Base-by-base conservation (phyloP, 2,797 vertebrate genomes). In the Ctenosaura bakeri region DNA sequence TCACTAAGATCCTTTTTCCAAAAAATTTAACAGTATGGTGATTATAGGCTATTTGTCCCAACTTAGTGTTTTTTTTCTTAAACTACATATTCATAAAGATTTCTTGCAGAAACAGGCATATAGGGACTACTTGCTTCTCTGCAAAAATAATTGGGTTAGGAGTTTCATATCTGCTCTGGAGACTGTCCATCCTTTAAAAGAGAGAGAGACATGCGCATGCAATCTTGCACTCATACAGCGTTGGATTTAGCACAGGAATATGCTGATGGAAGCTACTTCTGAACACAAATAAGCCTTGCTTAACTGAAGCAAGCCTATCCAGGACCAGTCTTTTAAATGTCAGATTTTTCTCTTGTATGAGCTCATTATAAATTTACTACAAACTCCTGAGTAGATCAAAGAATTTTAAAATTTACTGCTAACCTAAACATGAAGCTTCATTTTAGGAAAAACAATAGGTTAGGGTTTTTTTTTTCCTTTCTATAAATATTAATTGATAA, bases 401-500 rank as follows among this genome's bases (percentile, higher is more conserved):
- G 14, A 87, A 20, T n/a, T 54, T 54, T 0, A 86, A 89, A 88
- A 81, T 9, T 79, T 0, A 0, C 93, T 73, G 22, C 89, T 82
- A 91, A 79, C n/a, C 32, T 91, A 91, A 69, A 59, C 64, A 73
- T 83, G 91, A 29, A 52, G 50, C 0, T 1, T 77, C 46, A 89
- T 93, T 87, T 3, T 52, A 94, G 46, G 82, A 88, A 95, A 90
- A 92, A 76, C 35, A 78, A 88, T 93, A 89, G 90, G 86, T 86
- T 92, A 91, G 62, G 86, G 42, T 1, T 42, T 46, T 89, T 88
- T 95, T 95, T 89, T 42, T 89, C 73, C 64, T 94, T 84, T 89
- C 62, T 87, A 69, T 86, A 92, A 92, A 77, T 90, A 90, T 88
- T 88, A 93, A 94, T 88, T 91, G 93, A 93, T 32, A 93, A 77